A percentile compares a stretch with the other conserved stretches of the same genome.
phyloP scores from a whole-genome alignment of 2,888 invertebrate species.

The Parasteatoda lunata region DNA sequence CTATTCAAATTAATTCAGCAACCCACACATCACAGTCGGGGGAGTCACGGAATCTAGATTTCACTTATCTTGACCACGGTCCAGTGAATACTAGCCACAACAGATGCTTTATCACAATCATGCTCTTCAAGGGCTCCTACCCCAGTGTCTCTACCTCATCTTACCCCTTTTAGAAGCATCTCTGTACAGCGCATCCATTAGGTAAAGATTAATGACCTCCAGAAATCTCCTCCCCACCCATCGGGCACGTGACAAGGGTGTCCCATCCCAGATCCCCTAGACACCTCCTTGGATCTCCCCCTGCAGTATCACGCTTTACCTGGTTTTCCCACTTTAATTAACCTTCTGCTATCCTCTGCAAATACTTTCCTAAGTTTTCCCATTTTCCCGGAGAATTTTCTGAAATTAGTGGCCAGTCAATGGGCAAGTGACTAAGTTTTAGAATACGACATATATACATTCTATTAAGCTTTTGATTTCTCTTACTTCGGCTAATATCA shows the following conservation, averaged over 20 bases:
- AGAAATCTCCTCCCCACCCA: slow-evolving; percentile 47
- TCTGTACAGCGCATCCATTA: slow-evolving; percentile 56
- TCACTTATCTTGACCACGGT: slow-evolving; percentile 68
- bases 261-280: slow-evolving; percentile 67
- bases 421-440: slow-evolving; percentile 4
- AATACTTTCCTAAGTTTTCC: slow-evolving; percentile 64
- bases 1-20: slow-evolving; percentile 54
- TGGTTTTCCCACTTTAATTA: slow-evolving; percentile 67
- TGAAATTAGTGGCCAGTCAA: slow-evolving; percentile 41
- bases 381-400: slow-evolving; percentile 35
- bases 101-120: slow-evolving; percentile 67
- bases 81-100: slow-evolving; percentile 63
- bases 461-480: slow-evolving; percentile 25
- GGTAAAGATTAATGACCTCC: slow-evolving; percentile 64
- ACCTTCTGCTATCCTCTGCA: slow-evolving; percentile 61
- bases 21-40: slow-evolving; percentile 25
- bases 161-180: slow-evolving; percentile 25
- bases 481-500: background rate
- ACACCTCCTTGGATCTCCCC: slow-evolving; percentile 51
- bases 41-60: slow-evolving; percentile 63
- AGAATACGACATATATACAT: background rate
- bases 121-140: slow-evolving; percentile 52
- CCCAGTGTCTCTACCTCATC: slow-evolving; percentile 6
- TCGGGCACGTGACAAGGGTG: slow-evolving; percentile 61
- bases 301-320: slow-evolving; percentile 64